Evolutionary conservation across 2,888 invertebrate species (phyloP).

Genomic region (Drosophila monieri): DNA sequence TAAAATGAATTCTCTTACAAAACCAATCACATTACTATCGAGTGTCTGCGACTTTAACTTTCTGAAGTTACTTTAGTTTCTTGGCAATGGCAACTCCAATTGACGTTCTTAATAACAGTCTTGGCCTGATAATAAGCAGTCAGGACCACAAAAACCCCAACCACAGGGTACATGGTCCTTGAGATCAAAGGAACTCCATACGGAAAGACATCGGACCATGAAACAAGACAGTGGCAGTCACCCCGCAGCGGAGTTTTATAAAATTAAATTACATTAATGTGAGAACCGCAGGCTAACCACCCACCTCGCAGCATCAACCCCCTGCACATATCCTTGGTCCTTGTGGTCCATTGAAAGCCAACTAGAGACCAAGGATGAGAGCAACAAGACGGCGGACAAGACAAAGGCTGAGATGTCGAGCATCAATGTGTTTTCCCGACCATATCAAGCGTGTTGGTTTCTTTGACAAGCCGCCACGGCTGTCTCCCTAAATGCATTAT

Average conservation of each 20-base stretch:
- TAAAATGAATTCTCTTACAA: neutral
- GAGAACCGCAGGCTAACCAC: constrained; percentile 68
- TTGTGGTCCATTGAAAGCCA: constrained; percentile 30
- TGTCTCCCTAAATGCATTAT: constrained; percentile 77
- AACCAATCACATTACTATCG: constrained; percentile 23
- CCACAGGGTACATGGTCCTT: constrained; percentile 51
- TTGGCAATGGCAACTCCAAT: constrained; percentile 53
- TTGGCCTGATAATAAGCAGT: constrained; percentile 61
- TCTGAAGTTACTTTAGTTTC: neutral
- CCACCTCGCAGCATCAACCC: neutral
- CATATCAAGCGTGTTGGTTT: constrained; percentile 66
- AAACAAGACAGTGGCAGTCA: constrained; percentile 55
- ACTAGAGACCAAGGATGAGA: constrained; percentile 18
- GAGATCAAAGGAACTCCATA: constrained; percentile 63
- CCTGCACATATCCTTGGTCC: constrained; percentile 22
- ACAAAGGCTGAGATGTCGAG: constrained; percentile 63
- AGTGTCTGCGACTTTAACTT: constrained; percentile 8
- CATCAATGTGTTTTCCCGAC: constrained; percentile 71
- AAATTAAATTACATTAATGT: constrained; percentile 80
- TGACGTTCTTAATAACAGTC: constrained; percentile 68
- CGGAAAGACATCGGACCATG: constrained; percentile 44
- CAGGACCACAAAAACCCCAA: constrained; percentile 31
- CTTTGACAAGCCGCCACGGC: constrained; percentile 74
- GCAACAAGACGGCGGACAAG: constrained; percentile 54
- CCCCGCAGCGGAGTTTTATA: constrained; percentile 71